A percentile compares a stretch with the other conserved stretches of the same genome.
Evolutionary conservation across 1,140 invertebrate species (phyloP).

Genomic region (Lasioglossum baleicum): DNA sequence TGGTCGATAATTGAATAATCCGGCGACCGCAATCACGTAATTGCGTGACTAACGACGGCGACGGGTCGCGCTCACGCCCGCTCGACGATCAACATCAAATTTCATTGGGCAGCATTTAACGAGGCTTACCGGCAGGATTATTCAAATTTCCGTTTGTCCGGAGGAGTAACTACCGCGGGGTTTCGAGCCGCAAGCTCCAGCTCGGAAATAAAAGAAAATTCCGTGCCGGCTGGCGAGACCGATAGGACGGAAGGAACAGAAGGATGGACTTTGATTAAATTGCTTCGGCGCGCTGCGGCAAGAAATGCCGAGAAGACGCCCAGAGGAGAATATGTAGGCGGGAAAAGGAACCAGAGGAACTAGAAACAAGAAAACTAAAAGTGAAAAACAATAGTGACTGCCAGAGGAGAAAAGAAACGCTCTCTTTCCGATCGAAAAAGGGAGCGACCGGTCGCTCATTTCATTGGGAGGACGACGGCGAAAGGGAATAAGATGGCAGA

Average conservation of each 20-base stretch:
- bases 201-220: slow-evolving; percentile 42
- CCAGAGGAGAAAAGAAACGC: background rate
- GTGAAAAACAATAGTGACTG: background rate
- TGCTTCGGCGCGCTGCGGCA: slow-evolving; percentile 8
- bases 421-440: slow-evolving; percentile 3
- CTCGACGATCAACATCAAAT: slow-evolving; percentile 36
- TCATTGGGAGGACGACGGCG: background rate
- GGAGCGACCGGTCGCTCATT: slow-evolving; percentile 1
- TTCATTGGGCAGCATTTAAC: slow-evolving; percentile 38
- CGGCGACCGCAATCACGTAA: slow-evolving; percentile 31
- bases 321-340: background rate
- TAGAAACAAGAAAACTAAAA: slow-evolving; percentile 2
- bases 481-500: background rate
- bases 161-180: background rate
- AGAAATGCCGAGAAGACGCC: background rate
- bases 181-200: slow-evolving; percentile 10
- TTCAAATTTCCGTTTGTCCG: slow-evolving; percentile 59
- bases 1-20: slow-evolving; percentile 35
- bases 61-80: background rate
- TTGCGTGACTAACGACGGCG: slow-evolving; percentile 32
- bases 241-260: slow-evolving; percentile 26
- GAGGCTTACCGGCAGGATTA: slow-evolving; percentile 38
- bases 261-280: slow-evolving; percentile 50
- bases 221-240: slow-evolving; percentile 20
- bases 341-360: background rate